Base-by-base conservation (phyloP, 2,888 invertebrate species). In the Agrypnus murinus region DNA sequence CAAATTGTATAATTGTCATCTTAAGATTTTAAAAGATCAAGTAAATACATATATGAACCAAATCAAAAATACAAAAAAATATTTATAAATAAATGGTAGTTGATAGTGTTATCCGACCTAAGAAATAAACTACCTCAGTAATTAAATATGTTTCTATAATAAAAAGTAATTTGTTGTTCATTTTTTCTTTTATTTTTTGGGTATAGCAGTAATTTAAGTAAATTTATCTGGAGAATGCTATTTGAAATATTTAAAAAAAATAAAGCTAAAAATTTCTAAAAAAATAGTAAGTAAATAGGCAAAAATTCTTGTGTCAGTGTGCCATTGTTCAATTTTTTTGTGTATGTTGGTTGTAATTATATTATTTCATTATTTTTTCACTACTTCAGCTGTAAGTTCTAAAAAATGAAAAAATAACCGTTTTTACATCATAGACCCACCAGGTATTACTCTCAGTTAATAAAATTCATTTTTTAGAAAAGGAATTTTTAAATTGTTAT, bases 91-190 rank as follows among this genome's bases (percentile, higher is more conserved):
- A n/a, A n/a, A 17, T 10, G 43, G 12, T 58, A 55, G 64, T 50
- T 77, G 76, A 77, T 79, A 57, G 57, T 75, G 78, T 82, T 84
- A 82, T 85, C 85, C 85, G 83, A 81, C 82, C 85, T 85, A 85
- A 85, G 86, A 83, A 25, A 83, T 81, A 84, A 85, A 85, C 86
- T 86, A 86, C 86, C 86, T 86, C 86, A 86, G 84, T 86, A 84
- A 85, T 85, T 85, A 82, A 70, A 84, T 85, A 85, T 85, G 84
- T 85, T 84, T 84, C 83, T 84, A 84, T 84, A 81, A 82, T 69
- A 74, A 75, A 79, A 77, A 77, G 73, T 82, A 82, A 80, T 83
- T 84, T 83, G 85, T 84, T 85, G 84, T 85, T 84, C 84, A 84
- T 83, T 83, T 85, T 84, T 85, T 83, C 81, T 79, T 83, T 25